phyloP scores from a whole-genome alignment of 1,140 invertebrate species.

The Choristoneura fumiferana region DNA sequence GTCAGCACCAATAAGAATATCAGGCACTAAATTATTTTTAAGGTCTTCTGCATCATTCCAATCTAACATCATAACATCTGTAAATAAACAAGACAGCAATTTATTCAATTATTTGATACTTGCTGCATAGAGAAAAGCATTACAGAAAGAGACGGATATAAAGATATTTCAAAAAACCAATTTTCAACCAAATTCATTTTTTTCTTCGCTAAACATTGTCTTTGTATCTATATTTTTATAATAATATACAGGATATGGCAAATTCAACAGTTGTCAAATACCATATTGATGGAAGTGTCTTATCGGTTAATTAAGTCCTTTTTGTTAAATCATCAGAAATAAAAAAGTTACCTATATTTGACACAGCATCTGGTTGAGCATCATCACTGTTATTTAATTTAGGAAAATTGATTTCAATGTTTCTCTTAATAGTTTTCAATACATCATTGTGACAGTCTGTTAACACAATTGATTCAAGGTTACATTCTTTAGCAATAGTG shows the following conservation, averaged over 20 bases:
- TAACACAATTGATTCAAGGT: conserved; percentile 41
- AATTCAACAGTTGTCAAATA: too few relatives aligned
- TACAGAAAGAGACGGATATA: too few relatives aligned
- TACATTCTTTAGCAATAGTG: conserved; percentile 55
- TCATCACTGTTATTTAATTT: conserved; percentile 15
- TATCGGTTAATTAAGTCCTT: too few relatives aligned
- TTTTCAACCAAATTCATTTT: too few relatives aligned
- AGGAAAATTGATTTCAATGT: conserved; percentile 60
- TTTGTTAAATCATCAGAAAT: too few relatives aligned
- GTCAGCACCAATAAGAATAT: conserved; percentile 65
- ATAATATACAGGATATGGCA: too few relatives aligned
- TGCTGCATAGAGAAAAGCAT: too few relatives aligned
- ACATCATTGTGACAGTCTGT: conserved; percentile 64
- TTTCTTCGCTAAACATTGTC: too few relatives aligned
- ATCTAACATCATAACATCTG: conserved; percentile 50
- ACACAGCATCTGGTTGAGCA: conserved; percentile 21
- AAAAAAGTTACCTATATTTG: conserved; percentile 40
- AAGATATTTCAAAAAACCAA: too few relatives aligned
- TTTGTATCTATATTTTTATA: too few relatives aligned
- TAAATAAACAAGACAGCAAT: conserved; percentile 31
- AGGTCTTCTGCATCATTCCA: conserved; percentile 51
- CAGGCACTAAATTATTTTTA: conserved; percentile 36
- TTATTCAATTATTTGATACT: too few relatives aligned
- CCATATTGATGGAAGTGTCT: too few relatives aligned
- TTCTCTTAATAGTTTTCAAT: conserved; percentile 46